A percentile compares a stretch with the other conserved stretches of the same genome.
phyloP scores from a whole-genome alignment of 2,888 invertebrate genomes.

The Pristionchus japonicus region DNA sequence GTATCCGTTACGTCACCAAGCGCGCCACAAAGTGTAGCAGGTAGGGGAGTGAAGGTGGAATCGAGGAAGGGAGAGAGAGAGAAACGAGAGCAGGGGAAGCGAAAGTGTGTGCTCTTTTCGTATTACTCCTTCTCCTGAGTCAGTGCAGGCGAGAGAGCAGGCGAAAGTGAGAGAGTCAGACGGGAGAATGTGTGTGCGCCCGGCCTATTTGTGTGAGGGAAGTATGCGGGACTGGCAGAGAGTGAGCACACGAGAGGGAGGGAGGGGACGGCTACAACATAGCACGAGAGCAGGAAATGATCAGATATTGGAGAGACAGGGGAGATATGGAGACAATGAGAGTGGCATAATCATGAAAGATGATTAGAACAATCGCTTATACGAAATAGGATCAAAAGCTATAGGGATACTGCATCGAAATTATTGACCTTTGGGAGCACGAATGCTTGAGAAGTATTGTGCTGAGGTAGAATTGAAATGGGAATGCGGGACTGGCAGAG shows the following conservation, averaged over 20 bases:
- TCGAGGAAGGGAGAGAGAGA: neutral
- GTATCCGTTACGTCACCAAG: neutral
- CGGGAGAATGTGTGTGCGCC: neutral
- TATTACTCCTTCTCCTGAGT: too few species aligned
- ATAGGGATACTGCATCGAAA: too few species aligned
- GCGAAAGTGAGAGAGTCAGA: too few species aligned
- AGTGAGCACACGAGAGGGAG: neutral
- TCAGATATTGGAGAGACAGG: neutral
- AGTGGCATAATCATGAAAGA: neutral
- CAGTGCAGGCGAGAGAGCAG: too few species aligned
- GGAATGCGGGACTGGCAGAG: neutral
- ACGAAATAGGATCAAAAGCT: too few species aligned
- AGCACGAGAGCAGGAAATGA: too few species aligned
- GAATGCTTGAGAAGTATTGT: too few species aligned
- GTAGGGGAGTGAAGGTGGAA: neutral
- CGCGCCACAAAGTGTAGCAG: neutral
- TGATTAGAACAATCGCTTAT: too few species aligned
- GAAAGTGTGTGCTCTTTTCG: neutral
- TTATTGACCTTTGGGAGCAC: too few species aligned
- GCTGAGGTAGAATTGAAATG: too few species aligned
- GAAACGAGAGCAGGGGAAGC: neutral
- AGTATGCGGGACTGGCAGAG: neutral
- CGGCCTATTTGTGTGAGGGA: conserved; percentile 23
- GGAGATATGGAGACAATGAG: neutral
- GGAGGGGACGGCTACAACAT: neutral